phyloP scores from a whole-genome alignment of 2,888 invertebrate genomes.

The Epistrophe grossulariae region DNA sequence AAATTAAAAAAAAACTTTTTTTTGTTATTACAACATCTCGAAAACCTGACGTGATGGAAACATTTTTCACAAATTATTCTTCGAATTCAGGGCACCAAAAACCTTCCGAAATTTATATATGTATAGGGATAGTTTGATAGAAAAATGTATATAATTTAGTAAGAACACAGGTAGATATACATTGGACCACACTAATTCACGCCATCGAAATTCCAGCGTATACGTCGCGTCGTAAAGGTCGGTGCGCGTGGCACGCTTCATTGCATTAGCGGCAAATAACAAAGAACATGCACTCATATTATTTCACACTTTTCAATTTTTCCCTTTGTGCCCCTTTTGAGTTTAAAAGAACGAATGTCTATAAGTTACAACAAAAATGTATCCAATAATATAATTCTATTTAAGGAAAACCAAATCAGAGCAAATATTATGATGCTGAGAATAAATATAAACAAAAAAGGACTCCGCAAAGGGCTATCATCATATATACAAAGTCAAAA shows the following conservation, averaged over 20 bases:
- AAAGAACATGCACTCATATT: constrained; percentile 38
- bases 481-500: not conserved
- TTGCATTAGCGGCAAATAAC: constrained; percentile 8
- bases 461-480: not conserved
- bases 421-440: constrained; percentile 57
- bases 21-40: too few species aligned
- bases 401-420: constrained; percentile 41
- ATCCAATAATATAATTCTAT: constrained; percentile 36
- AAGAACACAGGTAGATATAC: too few species aligned
- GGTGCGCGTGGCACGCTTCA: too few species aligned
- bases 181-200: not conserved
- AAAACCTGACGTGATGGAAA: too few species aligned
- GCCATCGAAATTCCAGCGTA: not conserved
- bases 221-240: not conserved
- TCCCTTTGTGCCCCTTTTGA: not conserved
- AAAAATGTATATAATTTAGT: too few species aligned
- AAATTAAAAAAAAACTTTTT: too few species aligned
- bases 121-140: too few species aligned
- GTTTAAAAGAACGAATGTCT: not conserved
- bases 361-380: constrained; percentile 1
- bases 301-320: constrained; percentile 9
- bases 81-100: too few species aligned
- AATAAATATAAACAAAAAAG: constrained; percentile 65
- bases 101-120: too few species aligned
- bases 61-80: too few species aligned